phyloP scores from a whole-genome alignment of 2,113 vertebrate species.

The Hipposideros armiger region DNA sequence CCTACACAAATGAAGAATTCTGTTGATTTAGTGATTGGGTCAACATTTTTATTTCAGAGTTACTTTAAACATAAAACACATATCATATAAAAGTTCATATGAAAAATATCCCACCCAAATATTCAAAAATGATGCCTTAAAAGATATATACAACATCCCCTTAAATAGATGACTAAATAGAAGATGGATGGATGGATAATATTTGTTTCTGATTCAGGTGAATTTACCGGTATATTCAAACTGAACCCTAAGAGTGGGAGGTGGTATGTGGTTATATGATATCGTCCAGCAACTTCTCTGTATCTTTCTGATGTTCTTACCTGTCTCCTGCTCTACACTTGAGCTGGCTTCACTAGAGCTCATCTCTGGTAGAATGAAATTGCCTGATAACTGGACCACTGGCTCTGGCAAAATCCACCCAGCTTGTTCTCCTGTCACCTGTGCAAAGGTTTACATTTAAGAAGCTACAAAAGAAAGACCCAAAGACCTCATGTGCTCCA shows the following conservation, averaged over 20 bases:
- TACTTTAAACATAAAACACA: background rate
- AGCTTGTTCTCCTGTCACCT: background rate
- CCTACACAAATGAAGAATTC: slow-evolving; percentile 22
- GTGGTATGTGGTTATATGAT: background rate
- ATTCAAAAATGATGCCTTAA: background rate
- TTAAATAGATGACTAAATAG: background rate
- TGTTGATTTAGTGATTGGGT: background rate
- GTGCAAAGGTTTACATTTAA: background rate
- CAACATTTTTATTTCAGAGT: slow-evolving; percentile 6
- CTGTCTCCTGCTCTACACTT: background rate
- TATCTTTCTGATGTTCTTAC: background rate
- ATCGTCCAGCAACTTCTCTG: background rate
- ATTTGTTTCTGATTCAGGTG: background rate
- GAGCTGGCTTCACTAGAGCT: background rate
- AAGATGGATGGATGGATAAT: background rate
- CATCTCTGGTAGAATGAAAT: background rate
- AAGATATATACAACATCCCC: background rate
- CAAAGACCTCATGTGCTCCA: background rate
- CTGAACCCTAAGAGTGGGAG: background rate
- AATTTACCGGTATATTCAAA: background rate
- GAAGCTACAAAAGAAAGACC: background rate
- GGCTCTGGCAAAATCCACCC: background rate
- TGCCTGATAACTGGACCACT: background rate
- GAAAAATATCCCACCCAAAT: background rate
- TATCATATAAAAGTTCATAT: background rate